Percentiles rank a stretch among this genome's conserved stretches.
Evolutionary conservation across 2,797 vertebrate genomes (phyloP).

Genomic region (Enteromius anoplus): DNA sequence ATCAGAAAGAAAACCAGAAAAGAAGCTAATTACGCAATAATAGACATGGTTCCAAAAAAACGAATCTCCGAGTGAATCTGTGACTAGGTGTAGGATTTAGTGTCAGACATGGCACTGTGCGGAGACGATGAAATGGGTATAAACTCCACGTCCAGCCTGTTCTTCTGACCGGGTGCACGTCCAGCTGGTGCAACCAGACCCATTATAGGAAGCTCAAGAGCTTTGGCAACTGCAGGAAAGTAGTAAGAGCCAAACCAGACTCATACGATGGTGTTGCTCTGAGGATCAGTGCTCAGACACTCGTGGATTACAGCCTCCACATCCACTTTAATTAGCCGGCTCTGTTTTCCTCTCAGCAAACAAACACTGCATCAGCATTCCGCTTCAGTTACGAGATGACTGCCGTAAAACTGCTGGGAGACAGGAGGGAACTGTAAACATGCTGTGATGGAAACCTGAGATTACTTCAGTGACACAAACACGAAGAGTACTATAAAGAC

Average conservation of each 20-base stretch:
- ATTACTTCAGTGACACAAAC: background rate
- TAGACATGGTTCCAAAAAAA: too few species aligned
- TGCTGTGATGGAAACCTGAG: constrained; percentile 13
- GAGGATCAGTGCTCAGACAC: background rate
- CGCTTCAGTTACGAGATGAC: constrained; percentile 52
- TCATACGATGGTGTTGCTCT: background rate
- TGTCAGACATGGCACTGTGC: too few species aligned
- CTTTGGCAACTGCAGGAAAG: background rate
- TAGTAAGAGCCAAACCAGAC: background rate
- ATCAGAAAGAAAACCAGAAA: too few species aligned
- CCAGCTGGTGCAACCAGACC: too few species aligned
- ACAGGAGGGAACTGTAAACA: background rate
- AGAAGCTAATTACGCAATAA: too few species aligned
- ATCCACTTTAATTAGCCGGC: constrained; percentile 54
- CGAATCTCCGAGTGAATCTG: too few species aligned
- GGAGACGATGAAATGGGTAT: too few species aligned
- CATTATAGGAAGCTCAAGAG: background rate
- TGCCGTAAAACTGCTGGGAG: background rate
- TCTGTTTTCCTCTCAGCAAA: constrained; percentile 33
- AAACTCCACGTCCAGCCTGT: too few species aligned
- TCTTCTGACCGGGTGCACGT: too few species aligned
- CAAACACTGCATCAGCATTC: constrained; percentile 7
- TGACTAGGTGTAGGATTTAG: too few species aligned
- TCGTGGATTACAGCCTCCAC: constrained; percentile 37
- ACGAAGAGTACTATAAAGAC: background rate